Evolutionary conservation across 1,140 invertebrate genomes (phyloP).

Genomic region (Drosophila tani): DNA sequence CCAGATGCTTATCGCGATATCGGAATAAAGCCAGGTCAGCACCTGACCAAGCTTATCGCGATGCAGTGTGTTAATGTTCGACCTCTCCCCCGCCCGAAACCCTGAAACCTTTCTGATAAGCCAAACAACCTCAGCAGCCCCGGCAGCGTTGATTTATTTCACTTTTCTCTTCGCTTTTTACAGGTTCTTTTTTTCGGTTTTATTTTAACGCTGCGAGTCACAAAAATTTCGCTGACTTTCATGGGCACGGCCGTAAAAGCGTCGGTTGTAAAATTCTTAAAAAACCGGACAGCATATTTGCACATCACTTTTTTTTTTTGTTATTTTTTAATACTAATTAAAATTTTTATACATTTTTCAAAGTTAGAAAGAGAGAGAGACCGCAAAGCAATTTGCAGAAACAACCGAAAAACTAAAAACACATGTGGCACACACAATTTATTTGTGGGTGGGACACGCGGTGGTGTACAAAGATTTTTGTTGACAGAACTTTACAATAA

Average conservation of each 20-base stretch:
- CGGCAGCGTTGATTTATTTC: slow-evolving; percentile 66
- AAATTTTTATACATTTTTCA: slow-evolving; percentile 72
- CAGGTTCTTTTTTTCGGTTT: slow-evolving; percentile 8
- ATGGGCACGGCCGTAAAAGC: slow-evolving; percentile 32
- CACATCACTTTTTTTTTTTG: slow-evolving; percentile 19
- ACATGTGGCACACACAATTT: slow-evolving; percentile 53
- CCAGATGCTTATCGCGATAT: slow-evolving; percentile 60
- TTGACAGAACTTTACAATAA: slow-evolving; percentile 81
- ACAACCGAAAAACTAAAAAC: slow-evolving; percentile 63
- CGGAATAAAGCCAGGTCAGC: slow-evolving; percentile 31
- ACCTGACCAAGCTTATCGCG: slow-evolving; percentile 60
- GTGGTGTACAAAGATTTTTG: slow-evolving; percentile 61
- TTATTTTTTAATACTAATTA: slow-evolving; percentile 63
- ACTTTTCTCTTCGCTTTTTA: slow-evolving; percentile 39
- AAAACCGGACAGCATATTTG: slow-evolving; percentile 50
- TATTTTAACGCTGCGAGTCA: slow-evolving; percentile 42
- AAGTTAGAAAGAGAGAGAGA: slow-evolving; percentile 47
- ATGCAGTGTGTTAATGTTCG: slow-evolving; percentile 35
- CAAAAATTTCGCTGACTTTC: slow-evolving; percentile 57
- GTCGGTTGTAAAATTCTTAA: slow-evolving; percentile 12
- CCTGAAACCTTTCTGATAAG: slow-evolving; percentile 58
- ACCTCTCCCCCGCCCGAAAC: slow-evolving; percentile 12
- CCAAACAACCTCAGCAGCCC: slow-evolving; percentile 42
- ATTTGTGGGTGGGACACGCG: slow-evolving; percentile 41
- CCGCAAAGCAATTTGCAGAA: slow-evolving; percentile 66